Evolutionary conservation across 1,140 invertebrate species (phyloP).

Genomic region (Scaptomyza montana): DNA sequence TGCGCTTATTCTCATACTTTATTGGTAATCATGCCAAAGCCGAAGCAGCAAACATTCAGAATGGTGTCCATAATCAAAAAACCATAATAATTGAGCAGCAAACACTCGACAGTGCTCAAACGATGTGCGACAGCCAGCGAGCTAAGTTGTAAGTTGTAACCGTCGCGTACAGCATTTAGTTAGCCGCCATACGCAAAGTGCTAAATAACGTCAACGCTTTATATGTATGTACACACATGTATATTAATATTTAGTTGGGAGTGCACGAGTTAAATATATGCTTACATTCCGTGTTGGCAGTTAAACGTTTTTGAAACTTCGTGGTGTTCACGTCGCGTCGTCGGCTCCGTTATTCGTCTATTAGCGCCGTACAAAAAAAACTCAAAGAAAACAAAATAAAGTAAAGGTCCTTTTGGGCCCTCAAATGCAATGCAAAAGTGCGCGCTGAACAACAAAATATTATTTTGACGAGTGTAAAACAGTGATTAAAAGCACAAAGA

Average conservation of each 20-base stretch:
- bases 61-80: conserved; percentile 60
- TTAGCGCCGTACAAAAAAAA: no score
- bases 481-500: conserved; percentile 3
- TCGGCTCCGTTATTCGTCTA: neutral
- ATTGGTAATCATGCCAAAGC: conserved; percentile 41
- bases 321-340: conserved; percentile 18
- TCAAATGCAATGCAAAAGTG: conserved; percentile 12
- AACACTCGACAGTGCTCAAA: conserved; percentile 69
- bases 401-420: conserved; percentile 20
- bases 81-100: conserved; percentile 69
- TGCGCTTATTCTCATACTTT: conserved; percentile 42
- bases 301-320: conserved; percentile 52
- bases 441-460: conserved; percentile 3
- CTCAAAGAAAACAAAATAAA: neutral
- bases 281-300: conserved; percentile 17
- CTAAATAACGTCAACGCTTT: conserved; percentile 28
- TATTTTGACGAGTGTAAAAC: neutral
- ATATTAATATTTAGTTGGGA: conserved; percentile 9
- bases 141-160: conserved; percentile 72
- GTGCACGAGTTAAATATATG: conserved; percentile 41
- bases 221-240: no score
- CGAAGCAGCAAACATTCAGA: conserved; percentile 53
- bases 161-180: conserved; percentile 38
- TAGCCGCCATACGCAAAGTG: conserved; percentile 28
- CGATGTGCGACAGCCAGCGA: conserved; percentile 66